Percentiles rank a stretch among this genome's conserved stretches.
Conservation (phyloP, 2,888 invertebrate species). For the Agrilus biguttatus region DNA sequence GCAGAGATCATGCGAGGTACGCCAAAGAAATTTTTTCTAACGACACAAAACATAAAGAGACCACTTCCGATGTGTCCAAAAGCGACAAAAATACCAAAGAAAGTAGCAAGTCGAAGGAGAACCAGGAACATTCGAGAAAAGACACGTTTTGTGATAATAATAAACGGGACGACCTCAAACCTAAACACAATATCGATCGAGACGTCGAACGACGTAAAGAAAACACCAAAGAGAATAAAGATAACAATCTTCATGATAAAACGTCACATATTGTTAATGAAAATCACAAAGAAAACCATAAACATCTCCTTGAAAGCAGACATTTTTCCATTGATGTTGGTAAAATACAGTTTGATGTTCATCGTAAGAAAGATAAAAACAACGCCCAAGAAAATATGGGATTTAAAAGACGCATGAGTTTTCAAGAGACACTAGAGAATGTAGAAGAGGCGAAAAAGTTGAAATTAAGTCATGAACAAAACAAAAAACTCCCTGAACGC, state of each 20-base stretch:
- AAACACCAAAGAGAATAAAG: constrained; percentile 29
- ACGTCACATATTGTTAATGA: constrained; percentile 23
- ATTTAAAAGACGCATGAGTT: constrained; percentile 61
- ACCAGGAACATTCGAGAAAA: constrained; percentile 10
- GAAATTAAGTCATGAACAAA: constrained; percentile 38
- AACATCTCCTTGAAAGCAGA: constrained; percentile 23
- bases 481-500: constrained; percentile 40
- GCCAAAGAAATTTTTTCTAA: constrained; percentile 28
- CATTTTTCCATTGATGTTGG: constrained; percentile 37
- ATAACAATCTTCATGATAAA: constrained; percentile 37
- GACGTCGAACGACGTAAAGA: constrained; percentile 32
- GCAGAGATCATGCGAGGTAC: constrained; percentile 36
- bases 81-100: constrained; percentile 30
- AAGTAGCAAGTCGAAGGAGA: constrained; percentile 28
- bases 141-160: constrained; percentile 9
- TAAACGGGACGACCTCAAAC: constrained; percentile 17
- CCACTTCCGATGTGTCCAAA: constrained; percentile 20
- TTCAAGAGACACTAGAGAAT: constrained; percentile 51
- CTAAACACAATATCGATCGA: constrained; percentile 23
- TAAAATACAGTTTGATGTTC: constrained; percentile 26
- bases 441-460: constrained; percentile 46
- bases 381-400: constrained; percentile 50
- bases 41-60: constrained; percentile 24
- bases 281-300: constrained; percentile 18
- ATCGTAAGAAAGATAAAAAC: constrained; percentile 44